Conservation (phyloP, 2,113 vertebrate species). For the Pomatorhinus ruficollis region DNA sequence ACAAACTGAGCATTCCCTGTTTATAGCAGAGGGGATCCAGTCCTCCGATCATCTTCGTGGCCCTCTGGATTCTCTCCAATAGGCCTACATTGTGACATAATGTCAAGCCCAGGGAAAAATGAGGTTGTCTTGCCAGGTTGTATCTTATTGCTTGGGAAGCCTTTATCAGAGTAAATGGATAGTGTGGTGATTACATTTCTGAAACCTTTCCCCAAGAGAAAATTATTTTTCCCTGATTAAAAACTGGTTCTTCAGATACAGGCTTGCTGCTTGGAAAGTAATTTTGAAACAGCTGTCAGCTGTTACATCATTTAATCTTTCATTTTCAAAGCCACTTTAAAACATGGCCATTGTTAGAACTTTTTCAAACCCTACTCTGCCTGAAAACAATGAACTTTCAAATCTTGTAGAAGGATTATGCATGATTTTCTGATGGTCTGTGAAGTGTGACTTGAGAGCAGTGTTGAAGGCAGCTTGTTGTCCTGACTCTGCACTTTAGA, state of each 20-base stretch:
- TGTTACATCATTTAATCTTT: conserved; percentile 29
- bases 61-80: neutral
- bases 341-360: neutral
- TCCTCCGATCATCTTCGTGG: neutral
- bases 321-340: conserved; percentile 7
- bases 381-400: neutral
- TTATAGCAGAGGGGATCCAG: neutral
- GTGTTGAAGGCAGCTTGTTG: neutral
- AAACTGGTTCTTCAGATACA: neutral
- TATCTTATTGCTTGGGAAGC: neutral
- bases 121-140: neutral
- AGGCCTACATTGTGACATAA: neutral
- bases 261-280: conserved; percentile 33
- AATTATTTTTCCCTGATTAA: conserved; percentile 49
- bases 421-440: neutral
- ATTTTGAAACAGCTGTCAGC: conserved; percentile 14
- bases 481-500: neutral
- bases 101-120: neutral
- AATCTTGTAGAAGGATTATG: neutral
- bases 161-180: conserved; percentile 21
- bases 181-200: conserved; percentile 41
- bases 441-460: neutral
- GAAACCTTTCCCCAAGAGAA: conserved; percentile 29
- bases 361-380: neutral
- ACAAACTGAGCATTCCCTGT: neutral